Percentiles rank a stretch among this genome's conserved stretches.
phyloP scores from a whole-genome alignment of 2,888 invertebrate genomes.

The Balanococcus diminutus region DNA sequence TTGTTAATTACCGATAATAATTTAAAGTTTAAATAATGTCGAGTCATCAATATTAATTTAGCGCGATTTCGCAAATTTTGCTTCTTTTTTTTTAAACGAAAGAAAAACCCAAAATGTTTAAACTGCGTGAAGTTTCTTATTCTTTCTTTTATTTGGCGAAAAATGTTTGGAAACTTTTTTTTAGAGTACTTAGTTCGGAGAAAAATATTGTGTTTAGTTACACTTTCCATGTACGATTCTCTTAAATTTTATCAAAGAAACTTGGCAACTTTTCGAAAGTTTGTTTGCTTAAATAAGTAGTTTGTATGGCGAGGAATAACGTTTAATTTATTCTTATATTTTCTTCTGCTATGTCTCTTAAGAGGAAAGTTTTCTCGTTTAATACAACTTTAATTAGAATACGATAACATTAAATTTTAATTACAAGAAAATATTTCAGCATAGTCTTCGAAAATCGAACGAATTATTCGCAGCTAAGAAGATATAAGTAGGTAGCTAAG shows the following conservation, averaged over 20 bases:
- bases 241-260: slow-evolving; percentile 18
- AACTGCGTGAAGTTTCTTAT: background rate
- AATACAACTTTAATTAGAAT: slow-evolving; percentile 24
- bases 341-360: slow-evolving; percentile 6
- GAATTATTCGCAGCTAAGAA: background rate
- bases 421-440: background rate
- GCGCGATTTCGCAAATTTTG: background rate
- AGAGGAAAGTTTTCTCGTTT: slow-evolving; percentile 22
- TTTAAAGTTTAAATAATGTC: background rate
- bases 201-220: background rate
- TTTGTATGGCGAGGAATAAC: background rate
- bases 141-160: background rate
- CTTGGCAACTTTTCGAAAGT: background rate
- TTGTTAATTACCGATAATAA: background rate
- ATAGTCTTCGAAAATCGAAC: background rate
- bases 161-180: background rate
- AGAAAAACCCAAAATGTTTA: background rate
- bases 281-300: background rate
- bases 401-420: slow-evolving; percentile 16
- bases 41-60: background rate
- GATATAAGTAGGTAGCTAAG: background rate
- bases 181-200: background rate
- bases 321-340: slow-evolving; percentile 34
- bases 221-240: slow-evolving; percentile 7
- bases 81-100: background rate